Base-by-base conservation (phyloP, 2,888 invertebrate genomes). In the Hyalella azteca region DNA sequence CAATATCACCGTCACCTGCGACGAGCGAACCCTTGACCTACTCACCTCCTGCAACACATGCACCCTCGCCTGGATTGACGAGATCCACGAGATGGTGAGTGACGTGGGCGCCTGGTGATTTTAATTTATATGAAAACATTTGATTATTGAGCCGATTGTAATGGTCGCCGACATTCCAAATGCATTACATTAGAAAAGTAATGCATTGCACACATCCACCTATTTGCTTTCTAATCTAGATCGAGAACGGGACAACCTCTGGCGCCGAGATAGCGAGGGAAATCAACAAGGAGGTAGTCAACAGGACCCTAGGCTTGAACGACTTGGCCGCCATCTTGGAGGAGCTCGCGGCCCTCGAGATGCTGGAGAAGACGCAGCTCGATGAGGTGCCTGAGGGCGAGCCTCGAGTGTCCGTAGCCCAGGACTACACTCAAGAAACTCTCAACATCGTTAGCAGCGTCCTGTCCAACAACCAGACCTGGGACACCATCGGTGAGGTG, bases 1-100 rank as follows among this genome's bases (percentile, higher is more conserved):
- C 36, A 66, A 66, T 36, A 36, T 66, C 66, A 36, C 66, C 66
- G 66, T 66, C 66, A 66, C 66, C 1, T 66, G 66, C 36, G 36
- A 66, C 39, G 66, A 66, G n/a, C 15, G 19, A 0, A 66, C 66
- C 36, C 32, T 36, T 36, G 36, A 32, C n/a, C 32, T 66, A 32
- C 36, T 36, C 36, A 36, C 36, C 19, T 11, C 36, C 26, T 36
- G 36, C 36, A 66, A 66, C 36, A 66, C 66, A 3, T 66, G 66
- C 66, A 66, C 66, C 4, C 26, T 66, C 1, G 32, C 66, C 0
- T 66, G 66, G 66, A 66, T 66, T 15, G 66, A n/a, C 13, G 66
- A 66, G 36, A 19, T 66, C 13, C 32, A 66, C 19, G 66, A 66
- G 32, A 66, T 66, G 66, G 66, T 66, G 36, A 36, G 66, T 3